These are phyloP conservation scores for Buceros bicornis DNA, from an alignment of 2,797 vertebrate species.

Conservation along the genomic window DNA sequence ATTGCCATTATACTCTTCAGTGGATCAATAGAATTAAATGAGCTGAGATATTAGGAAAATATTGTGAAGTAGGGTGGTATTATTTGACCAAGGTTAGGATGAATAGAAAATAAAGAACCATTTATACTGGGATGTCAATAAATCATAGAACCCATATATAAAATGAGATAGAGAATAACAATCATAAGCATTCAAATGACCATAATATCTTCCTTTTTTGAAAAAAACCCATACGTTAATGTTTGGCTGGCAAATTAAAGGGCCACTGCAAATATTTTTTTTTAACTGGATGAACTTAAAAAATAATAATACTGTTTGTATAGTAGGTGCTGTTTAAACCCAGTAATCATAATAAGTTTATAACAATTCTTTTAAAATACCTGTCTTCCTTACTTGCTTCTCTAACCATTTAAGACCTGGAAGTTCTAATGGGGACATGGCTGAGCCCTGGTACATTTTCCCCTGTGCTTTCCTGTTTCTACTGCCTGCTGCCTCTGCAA, in stretches of 20 bases:
- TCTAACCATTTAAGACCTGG: not conserved
- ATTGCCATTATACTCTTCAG: conserved; percentile 81
- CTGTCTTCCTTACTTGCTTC: not conserved
- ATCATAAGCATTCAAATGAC: conserved; percentile 59
- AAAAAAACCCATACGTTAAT: not conserved
- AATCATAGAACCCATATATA: conserved; percentile 72
- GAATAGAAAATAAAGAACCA: conserved; percentile 80
- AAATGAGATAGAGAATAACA: conserved; percentile 63
- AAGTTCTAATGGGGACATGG: not conserved
- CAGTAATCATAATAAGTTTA: not conserved
- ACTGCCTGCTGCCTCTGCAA: not conserved
- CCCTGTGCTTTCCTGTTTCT: not conserved
- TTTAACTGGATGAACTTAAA: not conserved
- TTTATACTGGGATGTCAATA: conserved; percentile 75
- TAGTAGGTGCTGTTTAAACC: not conserved
- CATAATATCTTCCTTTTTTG: conserved; percentile 32
- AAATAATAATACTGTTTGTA: not conserved
- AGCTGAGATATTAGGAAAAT: conserved; percentile 83
- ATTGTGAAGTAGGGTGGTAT: conserved; percentile 78
- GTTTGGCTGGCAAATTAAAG: conserved; percentile 1
- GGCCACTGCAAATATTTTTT: not conserved
- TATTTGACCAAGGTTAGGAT: conserved; percentile 79
- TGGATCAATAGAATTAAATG: conserved; percentile 84
- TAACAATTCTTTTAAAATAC: not conserved
- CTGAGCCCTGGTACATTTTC: not conserved